Percentiles rank a stretch among this genome's conserved stretches.
These are phyloP conservation scores for Cheilosia grossa DNA, from an alignment of 2,888 invertebrate species.

Conservation along the genomic window DNA sequence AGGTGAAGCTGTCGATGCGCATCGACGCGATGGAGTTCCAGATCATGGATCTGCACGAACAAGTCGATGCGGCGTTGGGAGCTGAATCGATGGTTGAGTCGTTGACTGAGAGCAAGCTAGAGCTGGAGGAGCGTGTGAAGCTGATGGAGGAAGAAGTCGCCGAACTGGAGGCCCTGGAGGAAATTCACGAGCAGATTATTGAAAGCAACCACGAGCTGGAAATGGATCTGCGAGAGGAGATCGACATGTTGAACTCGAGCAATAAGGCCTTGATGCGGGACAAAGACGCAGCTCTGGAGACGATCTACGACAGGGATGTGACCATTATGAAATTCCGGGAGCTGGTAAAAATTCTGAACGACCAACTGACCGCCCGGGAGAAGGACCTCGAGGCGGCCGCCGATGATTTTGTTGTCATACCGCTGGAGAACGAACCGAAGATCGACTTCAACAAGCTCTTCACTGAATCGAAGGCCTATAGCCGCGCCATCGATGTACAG, in stretches of 20 bases:
- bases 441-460: slow-evolving; percentile 90
- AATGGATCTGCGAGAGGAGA: slow-evolving; percentile 95
- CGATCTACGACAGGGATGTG: slow-evolving; percentile 94
- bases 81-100: slow-evolving; percentile 99
- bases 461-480: slow-evolving; percentile 86
- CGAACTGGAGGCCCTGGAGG: slow-evolving; percentile 94
- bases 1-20: slow-evolving; percentile 92
- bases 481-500: slow-evolving; percentile 95
- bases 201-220: slow-evolving; percentile 97
- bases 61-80: slow-evolving; percentile 98
- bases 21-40: slow-evolving; percentile 92
- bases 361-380: slow-evolving; percentile 89
- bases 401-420: slow-evolving; percentile 79
- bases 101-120: slow-evolving; percentile 95
- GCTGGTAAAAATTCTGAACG: slow-evolving; percentile 94
- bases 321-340: slow-evolving; percentile 98
- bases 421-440: slow-evolving; percentile 81
- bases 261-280: slow-evolving; percentile 92
- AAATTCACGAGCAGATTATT: slow-evolving; percentile 98
- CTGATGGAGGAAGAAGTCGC: slow-evolving; percentile 95
- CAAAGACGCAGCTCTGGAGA: slow-evolving; percentile 94
- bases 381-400: slow-evolving; percentile 82
- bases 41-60: slow-evolving; percentile 95
- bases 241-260: slow-evolving; percentile 93
- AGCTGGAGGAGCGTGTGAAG: slow-evolving; percentile 94